Evolutionary conservation across 1,140 invertebrate species (phyloP).

Genomic region (Meloidogyne exigua): DNA sequence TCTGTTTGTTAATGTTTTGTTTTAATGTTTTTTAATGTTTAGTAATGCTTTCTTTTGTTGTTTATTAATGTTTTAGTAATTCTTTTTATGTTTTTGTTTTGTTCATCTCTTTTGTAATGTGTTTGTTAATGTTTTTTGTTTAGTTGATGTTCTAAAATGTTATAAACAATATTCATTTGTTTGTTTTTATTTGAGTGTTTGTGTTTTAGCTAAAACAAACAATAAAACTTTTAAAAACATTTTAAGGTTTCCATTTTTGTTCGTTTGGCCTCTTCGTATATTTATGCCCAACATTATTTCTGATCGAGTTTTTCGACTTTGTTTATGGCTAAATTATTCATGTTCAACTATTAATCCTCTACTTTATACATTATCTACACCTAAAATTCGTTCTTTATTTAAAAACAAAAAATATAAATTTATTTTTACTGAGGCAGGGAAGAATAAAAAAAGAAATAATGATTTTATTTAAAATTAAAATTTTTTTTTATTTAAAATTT

Average conservation of each 20-base stretch:
- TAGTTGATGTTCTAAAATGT: too few species aligned
- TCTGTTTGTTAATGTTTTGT: too few species aligned
- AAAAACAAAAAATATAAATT: slow-evolving; percentile 2
- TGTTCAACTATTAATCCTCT: slow-evolving; percentile 32
- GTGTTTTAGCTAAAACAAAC: too few species aligned
- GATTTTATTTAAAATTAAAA: background rate
- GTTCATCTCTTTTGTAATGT: too few species aligned
- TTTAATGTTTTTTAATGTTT: too few species aligned
- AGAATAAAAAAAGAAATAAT: background rate
- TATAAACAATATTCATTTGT: too few species aligned
- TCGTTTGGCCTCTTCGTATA: slow-evolving; percentile 31
- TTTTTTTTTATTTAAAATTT: background rate
- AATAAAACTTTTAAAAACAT: too few species aligned
- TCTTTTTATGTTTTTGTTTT: too few species aligned
- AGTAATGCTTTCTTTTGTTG: too few species aligned
- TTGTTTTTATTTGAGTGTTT: too few species aligned
- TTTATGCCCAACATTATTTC: slow-evolving; percentile 7
- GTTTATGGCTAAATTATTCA: slow-evolving; percentile 31
- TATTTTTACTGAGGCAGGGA: background rate
- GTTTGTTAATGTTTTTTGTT: too few species aligned
- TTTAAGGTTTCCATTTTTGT: slow-evolving; percentile 29
- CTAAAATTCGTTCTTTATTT: slow-evolving; percentile 19
- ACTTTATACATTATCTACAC: slow-evolving; percentile 30
- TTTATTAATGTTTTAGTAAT: too few species aligned
- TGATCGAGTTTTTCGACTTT: slow-evolving; percentile 23